These are phyloP conservation scores for Gavialis gangeticus DNA, from an alignment of 2,113 vertebrate species.

Conservation along the genomic window DNA sequence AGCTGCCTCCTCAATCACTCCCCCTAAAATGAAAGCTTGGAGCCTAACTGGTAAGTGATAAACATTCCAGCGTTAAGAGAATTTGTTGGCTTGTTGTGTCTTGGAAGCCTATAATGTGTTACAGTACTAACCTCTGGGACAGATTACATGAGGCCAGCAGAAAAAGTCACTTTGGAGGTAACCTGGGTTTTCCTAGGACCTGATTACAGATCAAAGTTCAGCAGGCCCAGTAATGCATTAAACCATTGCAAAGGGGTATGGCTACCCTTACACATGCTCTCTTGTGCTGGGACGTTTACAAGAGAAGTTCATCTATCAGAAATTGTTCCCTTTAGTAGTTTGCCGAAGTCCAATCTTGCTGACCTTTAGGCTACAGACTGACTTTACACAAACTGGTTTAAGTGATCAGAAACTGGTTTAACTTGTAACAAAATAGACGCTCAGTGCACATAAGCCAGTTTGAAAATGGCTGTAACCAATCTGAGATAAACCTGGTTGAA, in stretches of 20 bases:
- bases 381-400: too few species aligned
- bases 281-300: not conserved
- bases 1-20: not conserved
- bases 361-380: not conserved
- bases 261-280: not conserved
- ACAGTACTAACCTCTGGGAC: not conserved
- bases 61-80: not conserved
- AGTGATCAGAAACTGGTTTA: too few species aligned
- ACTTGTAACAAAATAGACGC: too few species aligned
- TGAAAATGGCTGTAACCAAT: too few species aligned
- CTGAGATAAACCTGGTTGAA: too few species aligned
- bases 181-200: not conserved
- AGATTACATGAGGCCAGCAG: not conserved
- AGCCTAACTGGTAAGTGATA: not conserved
- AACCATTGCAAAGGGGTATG: not conserved
- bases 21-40: not conserved
- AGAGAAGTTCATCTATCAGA: not conserved
- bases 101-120: accelerated
- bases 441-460: too few species aligned
- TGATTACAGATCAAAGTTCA: not conserved
- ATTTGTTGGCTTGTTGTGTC: not conserved
- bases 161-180: not conserved
- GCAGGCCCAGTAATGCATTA: not conserved
- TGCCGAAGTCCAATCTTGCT: not conserved
- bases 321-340: not conserved